Percentiles rank a stretch among this genome's conserved stretches.
These are phyloP conservation scores for Phalacrocorax brasilianus DNA, from an alignment of 2,113 vertebrate species.

Conservation along the genomic window DNA sequence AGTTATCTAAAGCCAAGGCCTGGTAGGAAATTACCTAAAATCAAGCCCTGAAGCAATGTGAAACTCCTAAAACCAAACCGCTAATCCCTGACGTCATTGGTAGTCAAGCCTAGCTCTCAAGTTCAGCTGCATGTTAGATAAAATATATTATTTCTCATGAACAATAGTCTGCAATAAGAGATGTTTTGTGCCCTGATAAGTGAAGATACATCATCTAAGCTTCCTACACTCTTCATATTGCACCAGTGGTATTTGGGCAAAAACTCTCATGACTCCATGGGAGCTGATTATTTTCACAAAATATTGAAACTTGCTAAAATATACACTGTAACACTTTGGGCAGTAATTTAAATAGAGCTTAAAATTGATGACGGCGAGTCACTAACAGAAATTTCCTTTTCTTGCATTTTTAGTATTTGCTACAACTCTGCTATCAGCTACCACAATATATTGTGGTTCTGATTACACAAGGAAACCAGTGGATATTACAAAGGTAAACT, in stretches of 20 bases:
- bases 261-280: conserved; percentile 17
- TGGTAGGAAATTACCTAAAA: conserved; percentile 12
- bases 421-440: neutral
- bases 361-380: neutral
- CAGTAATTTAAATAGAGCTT: neutral
- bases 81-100: neutral
- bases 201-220: neutral
- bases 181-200: neutral
- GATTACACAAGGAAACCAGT: neutral
- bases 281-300: conserved; percentile 48
- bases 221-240: conserved; percentile 56
- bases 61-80: conserved; percentile 6
- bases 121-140: conserved; percentile 11
- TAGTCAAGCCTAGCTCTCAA: conserved; percentile 4
- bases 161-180: conserved; percentile 32
- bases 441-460: neutral
- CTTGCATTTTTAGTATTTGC: neutral
- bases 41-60: neutral
- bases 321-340: neutral
- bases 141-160: conserved; percentile 50
- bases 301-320: conserved; percentile 27
- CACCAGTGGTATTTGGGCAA: conserved; percentile 20
- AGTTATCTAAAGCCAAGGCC: neutral
- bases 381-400: neutral
- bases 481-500: neutral